A percentile compares a stretch with the other conserved stretches of the same genome.
Evolutionary conservation across 2,888 invertebrate genomes (phyloP).

Genomic region (Sphinx pinastri): DNA sequence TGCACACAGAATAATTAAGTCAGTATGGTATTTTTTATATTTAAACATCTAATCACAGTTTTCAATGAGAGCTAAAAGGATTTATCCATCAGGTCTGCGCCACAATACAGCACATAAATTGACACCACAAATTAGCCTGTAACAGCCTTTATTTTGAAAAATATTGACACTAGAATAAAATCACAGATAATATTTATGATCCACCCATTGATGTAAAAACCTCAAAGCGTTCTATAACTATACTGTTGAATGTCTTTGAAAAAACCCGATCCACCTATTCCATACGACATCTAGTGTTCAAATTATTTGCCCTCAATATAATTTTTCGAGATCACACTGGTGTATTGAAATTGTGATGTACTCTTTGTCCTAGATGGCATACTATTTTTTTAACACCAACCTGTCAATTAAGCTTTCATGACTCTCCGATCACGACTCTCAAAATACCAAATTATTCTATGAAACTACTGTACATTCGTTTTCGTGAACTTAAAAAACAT

Average conservation of each 20-base stretch:
- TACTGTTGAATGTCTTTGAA: no score
- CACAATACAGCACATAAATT: no score
- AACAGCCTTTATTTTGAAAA: no score
- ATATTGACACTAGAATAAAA: no score
- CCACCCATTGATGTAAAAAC: no score
- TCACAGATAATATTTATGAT: no score
- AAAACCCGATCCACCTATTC: no score
- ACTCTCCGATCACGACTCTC: constrained; percentile 23
- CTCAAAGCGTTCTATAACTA: no score
- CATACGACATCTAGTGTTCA: background rate
- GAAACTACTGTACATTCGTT: background rate
- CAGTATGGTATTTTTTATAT: background rate
- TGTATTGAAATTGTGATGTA: background rate
- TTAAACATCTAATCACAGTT: background rate
- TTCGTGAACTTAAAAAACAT: background rate
- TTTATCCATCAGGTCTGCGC: no score
- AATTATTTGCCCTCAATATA: no score
- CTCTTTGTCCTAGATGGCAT: constrained; percentile 17
- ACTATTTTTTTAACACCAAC: constrained; percentile 9
- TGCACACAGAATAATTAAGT: constrained; percentile 11
- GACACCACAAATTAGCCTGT: no score
- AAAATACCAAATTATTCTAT: background rate
- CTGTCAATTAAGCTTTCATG: constrained; percentile 15
- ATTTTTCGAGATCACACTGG: constrained; percentile 14
- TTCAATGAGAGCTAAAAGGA: no score